phyloP scores from a whole-genome alignment of 2,113 vertebrate species.

The Thamnophis sirtalis region DNA sequence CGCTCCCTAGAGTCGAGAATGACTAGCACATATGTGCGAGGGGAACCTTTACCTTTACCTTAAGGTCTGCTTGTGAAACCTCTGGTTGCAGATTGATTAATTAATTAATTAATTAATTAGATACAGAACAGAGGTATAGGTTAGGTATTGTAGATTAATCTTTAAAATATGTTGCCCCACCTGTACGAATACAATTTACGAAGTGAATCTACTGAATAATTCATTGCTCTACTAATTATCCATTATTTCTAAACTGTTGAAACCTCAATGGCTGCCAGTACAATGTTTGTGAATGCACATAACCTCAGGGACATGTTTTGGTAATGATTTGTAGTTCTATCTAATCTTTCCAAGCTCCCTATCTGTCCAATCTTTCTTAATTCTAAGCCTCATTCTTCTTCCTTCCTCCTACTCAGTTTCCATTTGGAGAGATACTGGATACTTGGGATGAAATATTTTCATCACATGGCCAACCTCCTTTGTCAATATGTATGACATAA shows the following conservation, averaged over 20 bases:
- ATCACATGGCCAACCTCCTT: slow-evolving; percentile 46
- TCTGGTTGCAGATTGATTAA: not conserved
- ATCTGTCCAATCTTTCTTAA: slow-evolving; percentile 71
- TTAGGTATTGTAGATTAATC: not conserved
- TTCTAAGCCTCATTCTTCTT: slow-evolving; percentile 76
- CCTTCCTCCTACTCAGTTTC: slow-evolving; percentile 63
- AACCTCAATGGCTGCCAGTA: slow-evolving; percentile 54
- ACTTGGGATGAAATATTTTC: slow-evolving; percentile 63
- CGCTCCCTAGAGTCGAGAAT: no score
- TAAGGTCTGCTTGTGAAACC: not conserved
- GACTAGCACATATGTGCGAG: no score
- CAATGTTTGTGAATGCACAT: slow-evolving; percentile 55
- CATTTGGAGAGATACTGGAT: slow-evolving; percentile 76
- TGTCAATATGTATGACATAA: slow-evolving; percentile 61
- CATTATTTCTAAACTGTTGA: slow-evolving; percentile 36
- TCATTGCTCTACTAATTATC: slow-evolving; percentile 33
- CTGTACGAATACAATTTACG: not conserved
- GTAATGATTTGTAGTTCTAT: slow-evolving; percentile 73
- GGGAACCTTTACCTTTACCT: no score
- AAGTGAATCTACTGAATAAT: slow-evolving; percentile 37
- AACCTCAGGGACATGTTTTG: slow-evolving; percentile 51
- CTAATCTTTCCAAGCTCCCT: slow-evolving; percentile 56
- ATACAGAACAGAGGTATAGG: not conserved
- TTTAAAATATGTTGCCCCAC: not conserved
- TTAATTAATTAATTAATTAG: not conserved